A percentile compares a stretch with the other conserved stretches of the same genome.
Conservation (phyloP, 2,888 invertebrate species). For the Diachrysia chrysitis region DNA sequence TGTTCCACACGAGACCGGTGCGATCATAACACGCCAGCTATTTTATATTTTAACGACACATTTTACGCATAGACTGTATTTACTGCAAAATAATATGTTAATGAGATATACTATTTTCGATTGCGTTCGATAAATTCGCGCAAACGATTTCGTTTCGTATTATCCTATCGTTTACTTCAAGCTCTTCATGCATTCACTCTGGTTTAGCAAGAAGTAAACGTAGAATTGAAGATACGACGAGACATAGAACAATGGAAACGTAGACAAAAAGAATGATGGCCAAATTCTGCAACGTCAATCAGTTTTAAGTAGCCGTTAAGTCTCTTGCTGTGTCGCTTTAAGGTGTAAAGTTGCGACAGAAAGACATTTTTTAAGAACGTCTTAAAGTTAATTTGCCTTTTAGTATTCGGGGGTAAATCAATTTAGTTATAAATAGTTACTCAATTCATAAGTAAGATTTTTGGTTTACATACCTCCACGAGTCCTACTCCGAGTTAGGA, state of each 20-base stretch:
- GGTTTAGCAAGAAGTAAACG: neutral
- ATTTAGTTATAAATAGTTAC: too few relatives aligned
- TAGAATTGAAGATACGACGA: neutral
- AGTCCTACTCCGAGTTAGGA: too few relatives aligned
- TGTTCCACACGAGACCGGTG: slow-evolving; percentile 69
- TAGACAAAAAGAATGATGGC: neutral
- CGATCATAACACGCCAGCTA: slow-evolving; percentile 65
- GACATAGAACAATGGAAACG: neutral
- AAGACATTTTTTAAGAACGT: too few relatives aligned
- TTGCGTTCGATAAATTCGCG: slow-evolving; percentile 41
- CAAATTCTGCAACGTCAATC: too few relatives aligned
- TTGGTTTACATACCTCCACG: too few relatives aligned
- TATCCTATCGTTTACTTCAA: neutral
- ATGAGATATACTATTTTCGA: slow-evolving; percentile 50
- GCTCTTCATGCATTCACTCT: too few relatives aligned
- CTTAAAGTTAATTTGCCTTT: too few relatives aligned
- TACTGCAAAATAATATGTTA: slow-evolving; percentile 47
- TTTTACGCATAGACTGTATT: slow-evolving; percentile 61
- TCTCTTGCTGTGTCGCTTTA: too few relatives aligned
- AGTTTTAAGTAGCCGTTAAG: too few relatives aligned
- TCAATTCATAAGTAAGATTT: too few relatives aligned
- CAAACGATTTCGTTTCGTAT: slow-evolving; percentile 24
- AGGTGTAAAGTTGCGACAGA: too few relatives aligned
- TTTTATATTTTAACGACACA: slow-evolving; percentile 62
- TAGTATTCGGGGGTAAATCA: too few relatives aligned